A percentile compares a stretch with the other conserved stretches of the same genome.
Evolutionary conservation across 2,888 invertebrate species (phyloP).

Genomic region (Listrodromus nycthemerus): DNA sequence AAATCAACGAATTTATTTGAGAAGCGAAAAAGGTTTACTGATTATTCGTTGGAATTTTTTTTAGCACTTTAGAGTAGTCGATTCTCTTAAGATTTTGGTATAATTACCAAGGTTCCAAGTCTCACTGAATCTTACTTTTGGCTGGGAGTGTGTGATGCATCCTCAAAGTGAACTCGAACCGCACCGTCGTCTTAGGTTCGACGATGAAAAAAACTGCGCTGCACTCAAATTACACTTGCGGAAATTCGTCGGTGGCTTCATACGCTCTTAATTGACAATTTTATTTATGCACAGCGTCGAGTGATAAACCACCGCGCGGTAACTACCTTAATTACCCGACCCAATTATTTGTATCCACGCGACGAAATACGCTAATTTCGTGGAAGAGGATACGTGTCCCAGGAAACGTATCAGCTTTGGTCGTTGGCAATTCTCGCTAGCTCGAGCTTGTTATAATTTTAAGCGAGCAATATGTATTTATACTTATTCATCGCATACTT

Average conservation of each 20-base stretch:
- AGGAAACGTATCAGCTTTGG: slow-evolving; percentile 33
- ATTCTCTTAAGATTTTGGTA: too few relatives aligned
- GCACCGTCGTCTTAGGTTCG: neutral
- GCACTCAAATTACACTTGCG: neutral
- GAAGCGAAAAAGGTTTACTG: too few relatives aligned
- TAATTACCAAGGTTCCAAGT: too few relatives aligned
- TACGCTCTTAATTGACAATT: neutral
- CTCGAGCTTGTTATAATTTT: slow-evolving; percentile 52
- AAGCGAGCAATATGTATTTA: slow-evolving; percentile 18
- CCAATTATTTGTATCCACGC: slow-evolving; percentile 49
- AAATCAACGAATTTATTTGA: too few relatives aligned
- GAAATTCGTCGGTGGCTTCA: neutral
- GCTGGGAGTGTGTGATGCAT: too few relatives aligned
- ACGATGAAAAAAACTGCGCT: neutral
- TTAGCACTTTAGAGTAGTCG: too few relatives aligned
- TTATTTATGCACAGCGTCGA: slow-evolving; percentile 26
- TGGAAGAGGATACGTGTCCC: slow-evolving; percentile 30
- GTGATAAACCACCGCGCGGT: slow-evolving; percentile 1
- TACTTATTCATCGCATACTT: neutral
- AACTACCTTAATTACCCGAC: slow-evolving; percentile 48
- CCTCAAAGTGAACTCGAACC: neutral
- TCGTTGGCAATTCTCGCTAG: slow-evolving; percentile 22
- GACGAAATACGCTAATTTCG: slow-evolving; percentile 46
- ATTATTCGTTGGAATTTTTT: too few relatives aligned
- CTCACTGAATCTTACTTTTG: too few relatives aligned